Evolutionary conservation across 2,113 vertebrate species (phyloP), one percentile per base, ranked within the genome.

Genomic region (Mystacornis crossleyi): DNA sequence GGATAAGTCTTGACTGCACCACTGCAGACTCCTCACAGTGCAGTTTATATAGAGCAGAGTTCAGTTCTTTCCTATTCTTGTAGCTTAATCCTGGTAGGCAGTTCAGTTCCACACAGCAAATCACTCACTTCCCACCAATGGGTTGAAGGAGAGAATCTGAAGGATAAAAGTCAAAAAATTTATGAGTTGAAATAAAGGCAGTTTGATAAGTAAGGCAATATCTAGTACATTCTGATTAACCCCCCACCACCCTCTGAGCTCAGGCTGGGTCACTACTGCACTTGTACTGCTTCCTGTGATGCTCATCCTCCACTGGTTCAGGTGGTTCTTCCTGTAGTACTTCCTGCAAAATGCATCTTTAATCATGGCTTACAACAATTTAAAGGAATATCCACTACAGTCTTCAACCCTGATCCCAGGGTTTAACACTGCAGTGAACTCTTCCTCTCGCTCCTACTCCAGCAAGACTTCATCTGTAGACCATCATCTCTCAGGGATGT

Each of bases 101-200:
- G 47, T 24, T 86, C 50, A 47, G 23, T 5, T 43, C 14, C 42
- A 67, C 21, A 26, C 6, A 78, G 25, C 3, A 12, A 38, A 9
- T 31, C 14, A 23, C 14, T 48, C 26, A 57, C n/a, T 51, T 83
- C 20, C 38, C 0, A 0, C 4, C 6, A 33, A 43, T 24, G 28
- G 21, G 21, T 45, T 48, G 9, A 12, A 71, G 28, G 21, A 89
- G 20, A 53, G 6, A 71, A 53, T n/a, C 1, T 1, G 42, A 57
- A 57, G 23, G 4, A 18, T 47, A 18, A 66, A 82, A 80, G 10
- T 51, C 10, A 1, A 4, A 78, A 81, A 53, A 40, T 0, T 4
- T 33, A 7, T 18, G 8, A 73, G 10, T 10, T 90, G 54, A 81
- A n/a, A 61, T 47, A 55, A 29, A 81, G 31, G 20, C 5, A 28